These are phyloP conservation scores for human (Homo sapiens) DNA, from an alignment of 2,113 vertebrate species.

Conservation along the genomic window GRCh38 chr4:135467501-135468000, in stretches of 20 bases:
- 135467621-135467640: neutral
- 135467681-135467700: neutral
- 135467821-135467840: neutral
- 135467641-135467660: neutral
- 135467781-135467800: neutral
- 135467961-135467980: no score
- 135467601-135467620: neutral
- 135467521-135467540: neutral
- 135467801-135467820: neutral
- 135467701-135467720: neutral
- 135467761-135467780: neutral
- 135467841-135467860: neutral
- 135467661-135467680: neutral
- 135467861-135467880: neutral
- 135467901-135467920: neutral
- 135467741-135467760: neutral
- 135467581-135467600: neutral
- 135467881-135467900: neutral
- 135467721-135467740: neutral
- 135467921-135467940: neutral
- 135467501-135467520: neutral
- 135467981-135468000: no score
- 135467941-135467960: neutral
- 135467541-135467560: neutral
- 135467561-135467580: neutral